Base-by-base conservation (phyloP, 2,797 vertebrate genomes). In the Telmatherina bonti region DNA sequence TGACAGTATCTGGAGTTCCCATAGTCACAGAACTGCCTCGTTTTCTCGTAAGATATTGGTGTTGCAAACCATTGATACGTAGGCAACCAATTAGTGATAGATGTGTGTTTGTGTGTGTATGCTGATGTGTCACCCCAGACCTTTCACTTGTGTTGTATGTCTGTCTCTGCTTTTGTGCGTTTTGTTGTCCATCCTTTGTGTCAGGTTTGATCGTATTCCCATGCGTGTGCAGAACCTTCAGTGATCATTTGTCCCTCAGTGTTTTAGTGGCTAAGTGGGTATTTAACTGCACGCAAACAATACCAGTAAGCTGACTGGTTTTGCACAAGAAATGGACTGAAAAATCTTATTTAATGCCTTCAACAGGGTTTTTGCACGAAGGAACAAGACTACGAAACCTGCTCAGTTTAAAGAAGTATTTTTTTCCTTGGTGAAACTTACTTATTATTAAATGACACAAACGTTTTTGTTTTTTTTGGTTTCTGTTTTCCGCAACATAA, bases 1-100 rank as follows among this genome's bases (percentile, higher is more conserved):
- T 97, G 98, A 99, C 96, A 99, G 96, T 98, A 92, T 98, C 95
- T 99, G 98, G 98, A 97, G 96, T 85, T 94, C 96, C 88, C 95
- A 96, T 95, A 98, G 97, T 97, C 96, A 97, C 95, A 97, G 97
- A 94, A 98, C 96, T 88, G 96, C 96, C 85, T 97, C 97, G 70
- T 93, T 97, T 93, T 96, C 97, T 93, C 96, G 97, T 98, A 99
- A 99, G 97, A 97, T 38, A 43, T 72, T 0, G 31, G 63, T 74
- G 79, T 71, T 22, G 22, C 20, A 59, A 76, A 56, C 45, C 30
- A 1, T 22, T 8, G 65, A 47, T 53, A 4, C 36, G 59, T 12
- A n/a, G 49, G 24, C 3, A 67, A 69, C 1, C 26, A 36, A 47
- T 63, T 58, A 62, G 16, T 27, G 24, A 61, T 68, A 22, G 38